These are phyloP conservation scores for Leptinotarsa undecemlineata DNA, from an alignment of 1,140 invertebrate species.

Conservation along the genomic window DNA sequence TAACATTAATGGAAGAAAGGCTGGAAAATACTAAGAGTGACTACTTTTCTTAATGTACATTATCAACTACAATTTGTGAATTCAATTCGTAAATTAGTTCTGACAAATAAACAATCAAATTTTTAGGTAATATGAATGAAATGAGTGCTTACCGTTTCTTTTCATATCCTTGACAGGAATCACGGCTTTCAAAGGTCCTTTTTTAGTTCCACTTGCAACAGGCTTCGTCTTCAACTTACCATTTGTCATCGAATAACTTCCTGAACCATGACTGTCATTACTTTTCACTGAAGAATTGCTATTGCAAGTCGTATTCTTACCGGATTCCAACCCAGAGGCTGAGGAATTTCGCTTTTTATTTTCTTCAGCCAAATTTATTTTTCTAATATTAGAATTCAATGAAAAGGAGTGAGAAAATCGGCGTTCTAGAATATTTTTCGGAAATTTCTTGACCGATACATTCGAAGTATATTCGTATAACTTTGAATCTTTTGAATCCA, in stretches of 20 bases:
- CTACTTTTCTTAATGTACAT: no score
- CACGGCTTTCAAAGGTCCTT: conserved; percentile 35
- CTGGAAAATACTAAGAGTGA: no score
- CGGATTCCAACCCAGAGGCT: neutral
- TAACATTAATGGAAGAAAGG: no score
- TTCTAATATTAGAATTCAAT: neutral
- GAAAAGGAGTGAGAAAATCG: conserved; percentile 4
- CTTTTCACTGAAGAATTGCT: conserved; percentile 19
- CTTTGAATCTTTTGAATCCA: neutral
- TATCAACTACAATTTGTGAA: no score
- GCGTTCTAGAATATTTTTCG: neutral
- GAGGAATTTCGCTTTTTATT: conserved; percentile 11
- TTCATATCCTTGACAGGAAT: conserved; percentile 37
- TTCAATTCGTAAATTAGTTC: no score
- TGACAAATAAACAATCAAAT: no score
- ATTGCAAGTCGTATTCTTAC: conserved; percentile 19
- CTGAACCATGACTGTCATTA: conserved; percentile 12
- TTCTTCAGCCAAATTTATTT: neutral
- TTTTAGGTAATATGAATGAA: no score
- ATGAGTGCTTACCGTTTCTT: conserved; percentile 23
- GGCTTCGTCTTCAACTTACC: conserved; percentile 33
- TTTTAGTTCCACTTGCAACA: neutral
- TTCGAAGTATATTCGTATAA: neutral
- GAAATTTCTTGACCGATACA: neutral
- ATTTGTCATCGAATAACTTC: neutral